Base-by-base conservation (phyloP, 2,888 invertebrate species). In the Drosophila diplacantha region DNA sequence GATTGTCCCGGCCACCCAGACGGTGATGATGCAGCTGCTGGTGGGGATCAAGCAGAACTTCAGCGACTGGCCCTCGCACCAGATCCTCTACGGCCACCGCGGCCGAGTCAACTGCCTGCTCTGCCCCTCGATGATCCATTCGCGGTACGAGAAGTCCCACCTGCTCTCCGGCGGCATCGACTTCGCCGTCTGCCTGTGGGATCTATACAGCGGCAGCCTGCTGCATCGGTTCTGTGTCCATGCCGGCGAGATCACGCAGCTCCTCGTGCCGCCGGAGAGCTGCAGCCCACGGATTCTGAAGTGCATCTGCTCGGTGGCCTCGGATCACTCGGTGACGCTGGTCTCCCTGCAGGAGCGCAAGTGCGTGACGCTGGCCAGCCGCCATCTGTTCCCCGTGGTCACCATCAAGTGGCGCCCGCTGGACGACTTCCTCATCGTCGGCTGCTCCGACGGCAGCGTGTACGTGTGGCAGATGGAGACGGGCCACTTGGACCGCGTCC, bases 391-490 rank as follows among this genome's bases (percentile, higher is more conserved):
- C 88, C 99, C 99, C 0, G 96, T 99, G 24, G 94, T 96, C 24
- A 94, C 93, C 31, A 97, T 99, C 74, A 97, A 98, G 87, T 98
- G 98, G 97, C 91, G 98, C 41, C 98, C 99, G 0, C 91, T 97
- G 3, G 99, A 99, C 85, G 99, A 99, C 88, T 99, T 98, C 86
- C 95, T 99, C 91, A 95, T 98, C 72, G 96, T 99, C 18, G 97
- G 96, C 1, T 98, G 98, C 87, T 95, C 96, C 8, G 99, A 99
- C 88, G 98, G 98, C 3, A 96, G 98, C 0, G 98, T 99, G 2
- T 98, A 98, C 88, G 97, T 99, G 1, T 99, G 99, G 99, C 99
- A 99, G 90, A 99, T 99, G 98, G 99, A 99, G 89, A 99, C 99
- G 3, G 98, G 98, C 0, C 97, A 98, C 86, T 89, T 99, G 80